phyloP scores from a whole-genome alignment of 1,140 invertebrate species.

The Pseudomyrmex cubaensis region DNA sequence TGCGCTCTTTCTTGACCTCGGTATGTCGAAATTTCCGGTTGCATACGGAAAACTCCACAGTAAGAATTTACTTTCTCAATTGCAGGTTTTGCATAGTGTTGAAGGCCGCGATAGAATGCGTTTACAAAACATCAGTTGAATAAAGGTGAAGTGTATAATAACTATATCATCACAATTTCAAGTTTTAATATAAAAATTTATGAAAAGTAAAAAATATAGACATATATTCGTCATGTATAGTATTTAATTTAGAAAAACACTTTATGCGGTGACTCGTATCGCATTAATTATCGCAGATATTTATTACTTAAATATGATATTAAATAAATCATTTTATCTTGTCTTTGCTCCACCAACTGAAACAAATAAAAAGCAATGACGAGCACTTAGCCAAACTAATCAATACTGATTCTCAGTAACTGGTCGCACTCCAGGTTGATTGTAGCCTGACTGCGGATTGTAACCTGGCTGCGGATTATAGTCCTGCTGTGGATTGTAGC shows the following conservation, averaged over 20 bases:
- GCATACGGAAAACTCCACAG: background rate
- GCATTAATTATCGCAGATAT: constrained; percentile 11
- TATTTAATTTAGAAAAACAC: background rate
- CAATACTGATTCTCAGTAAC: constrained; percentile 81
- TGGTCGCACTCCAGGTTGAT: constrained; percentile 67
- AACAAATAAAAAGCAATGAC: background rate
- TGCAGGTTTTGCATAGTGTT: background rate
- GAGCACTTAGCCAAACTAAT: constrained; percentile 12
- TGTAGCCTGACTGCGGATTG: constrained; percentile 26
- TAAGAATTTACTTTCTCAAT: constrained; percentile 23
- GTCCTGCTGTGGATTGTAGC: constrained; percentile 15
- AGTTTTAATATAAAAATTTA: background rate
- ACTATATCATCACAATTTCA: background rate
- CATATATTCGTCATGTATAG: background rate
- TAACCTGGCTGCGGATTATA: constrained; percentile 40
- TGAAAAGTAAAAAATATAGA: background rate
- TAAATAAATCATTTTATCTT: constrained; percentile 11
- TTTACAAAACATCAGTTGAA: background rate
- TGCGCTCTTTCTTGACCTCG: background rate
- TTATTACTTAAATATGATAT: constrained; percentile 8
- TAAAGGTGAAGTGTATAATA: background rate
- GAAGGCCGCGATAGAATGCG: background rate
- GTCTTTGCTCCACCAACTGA: background rate
- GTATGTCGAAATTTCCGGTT: background rate
- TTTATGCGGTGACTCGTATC: background rate